Conservation (phyloP, 2,113 vertebrate genomes). For the Cinclus mexicanus region DNA sequence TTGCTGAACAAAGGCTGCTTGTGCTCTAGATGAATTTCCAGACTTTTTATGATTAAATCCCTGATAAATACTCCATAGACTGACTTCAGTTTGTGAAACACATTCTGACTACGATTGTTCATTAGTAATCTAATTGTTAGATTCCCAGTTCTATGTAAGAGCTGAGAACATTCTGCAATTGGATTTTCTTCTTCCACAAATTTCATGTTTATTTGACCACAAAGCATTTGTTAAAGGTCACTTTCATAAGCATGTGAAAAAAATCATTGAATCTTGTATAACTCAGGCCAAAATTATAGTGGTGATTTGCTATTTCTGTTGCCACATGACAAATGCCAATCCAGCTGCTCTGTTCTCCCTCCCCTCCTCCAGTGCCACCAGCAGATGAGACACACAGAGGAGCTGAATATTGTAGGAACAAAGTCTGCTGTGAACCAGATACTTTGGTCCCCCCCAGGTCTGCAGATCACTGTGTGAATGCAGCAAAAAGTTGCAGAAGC, state of each 20-base stretch:
- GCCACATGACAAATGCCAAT: neutral
- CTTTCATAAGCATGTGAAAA: neutral
- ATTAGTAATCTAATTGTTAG: neutral
- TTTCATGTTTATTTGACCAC: neutral
- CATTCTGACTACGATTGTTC: neutral
- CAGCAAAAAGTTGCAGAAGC: neutral
- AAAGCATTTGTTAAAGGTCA: constrained; percentile 7
- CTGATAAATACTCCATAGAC: neutral
- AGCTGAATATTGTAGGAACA: neutral
- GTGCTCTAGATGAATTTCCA: neutral
- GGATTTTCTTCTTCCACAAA: neutral
- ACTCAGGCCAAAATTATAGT: neutral
- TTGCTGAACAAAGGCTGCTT: constrained; percentile 13
- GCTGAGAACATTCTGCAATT: neutral
- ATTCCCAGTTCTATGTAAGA: neutral
- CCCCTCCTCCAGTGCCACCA: neutral
- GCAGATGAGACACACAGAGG: neutral
- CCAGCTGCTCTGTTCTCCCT: neutral
- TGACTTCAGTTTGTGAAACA: neutral
- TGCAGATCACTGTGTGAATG: neutral
- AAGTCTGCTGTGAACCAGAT: neutral
- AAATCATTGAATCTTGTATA: neutral
- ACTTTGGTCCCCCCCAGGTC: neutral
- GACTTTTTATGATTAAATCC: constrained; percentile 5
- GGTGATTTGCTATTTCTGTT: neutral